These are phyloP conservation scores for Eciton burchellii DNA, from an alignment of 1,140 invertebrate species.

Conservation along the genomic window DNA sequence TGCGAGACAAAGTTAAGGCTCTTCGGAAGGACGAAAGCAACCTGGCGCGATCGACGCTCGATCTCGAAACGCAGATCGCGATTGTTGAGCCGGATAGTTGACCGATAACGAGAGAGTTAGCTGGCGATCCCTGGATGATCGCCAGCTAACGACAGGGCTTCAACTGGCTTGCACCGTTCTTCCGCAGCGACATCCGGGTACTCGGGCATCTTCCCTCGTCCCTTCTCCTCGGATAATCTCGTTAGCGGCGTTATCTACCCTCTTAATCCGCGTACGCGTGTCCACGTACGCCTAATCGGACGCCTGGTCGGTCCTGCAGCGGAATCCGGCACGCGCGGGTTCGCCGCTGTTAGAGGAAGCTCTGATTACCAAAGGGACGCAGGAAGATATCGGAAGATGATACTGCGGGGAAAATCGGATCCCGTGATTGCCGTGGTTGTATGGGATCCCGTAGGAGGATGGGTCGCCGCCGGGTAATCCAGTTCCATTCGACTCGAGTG, in stretches of 20 bases:
- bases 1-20: too few species aligned
- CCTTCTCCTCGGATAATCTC: conserved; percentile 76
- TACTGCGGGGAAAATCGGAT: conserved; percentile 30
- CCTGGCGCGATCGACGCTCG: conserved; percentile 11
- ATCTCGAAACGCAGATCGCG: conserved; percentile 44
- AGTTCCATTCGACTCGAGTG: conserved; percentile 18
- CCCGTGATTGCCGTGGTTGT: conserved; percentile 36
- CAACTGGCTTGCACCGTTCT: conserved; percentile 76
- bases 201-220: conserved; percentile 40
- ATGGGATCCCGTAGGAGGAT: conserved; percentile 42
- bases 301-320: neutral
- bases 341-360: neutral
- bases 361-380: conserved; percentile 23
- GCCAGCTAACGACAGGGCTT: conserved; percentile 80
- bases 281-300: conserved; percentile 79
- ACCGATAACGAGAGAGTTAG: conserved; percentile 81
- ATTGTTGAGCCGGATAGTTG: conserved; percentile 72
- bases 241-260: conserved; percentile 81
- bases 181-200: conserved; percentile 49
- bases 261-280: conserved; percentile 78
- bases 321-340: neutral
- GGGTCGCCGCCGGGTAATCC: conserved; percentile 37
- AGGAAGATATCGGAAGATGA: conserved; percentile 48
- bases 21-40: too few species aligned
- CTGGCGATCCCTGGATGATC: conserved; percentile 71